These are phyloP conservation scores for Hypolimnas misippus DNA, from an alignment of 2,888 invertebrate species.

Conservation along the genomic window DNA sequence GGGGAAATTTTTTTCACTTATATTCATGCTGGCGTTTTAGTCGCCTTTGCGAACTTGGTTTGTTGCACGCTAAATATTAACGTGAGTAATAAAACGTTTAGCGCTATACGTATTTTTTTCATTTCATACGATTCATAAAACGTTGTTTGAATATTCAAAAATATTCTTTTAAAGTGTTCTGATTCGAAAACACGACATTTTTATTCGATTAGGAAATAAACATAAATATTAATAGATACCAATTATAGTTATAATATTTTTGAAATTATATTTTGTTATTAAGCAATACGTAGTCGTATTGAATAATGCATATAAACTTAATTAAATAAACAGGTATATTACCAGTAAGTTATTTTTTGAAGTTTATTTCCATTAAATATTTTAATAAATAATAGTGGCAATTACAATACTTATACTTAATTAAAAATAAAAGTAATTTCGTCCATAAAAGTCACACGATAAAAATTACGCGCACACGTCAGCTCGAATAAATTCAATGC, in stretches of 20 bases:
- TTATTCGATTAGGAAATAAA: too few species aligned
- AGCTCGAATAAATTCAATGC: constrained; percentile 42
- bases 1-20: constrained; percentile 25
- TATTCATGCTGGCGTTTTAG: constrained; percentile 27
- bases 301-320: too few species aligned
- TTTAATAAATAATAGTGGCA: neutral
- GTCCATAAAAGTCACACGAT: constrained; percentile 1
- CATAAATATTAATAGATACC: too few species aligned
- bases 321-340: too few species aligned
- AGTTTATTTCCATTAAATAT: neutral
- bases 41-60: constrained; percentile 8
- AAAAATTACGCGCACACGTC: constrained; percentile 36
- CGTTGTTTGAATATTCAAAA: too few species aligned
- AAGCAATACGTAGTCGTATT: too few species aligned
- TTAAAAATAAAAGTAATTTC: constrained; percentile 8
- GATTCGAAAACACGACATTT: too few species aligned
- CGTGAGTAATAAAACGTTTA: constrained; percentile 4
- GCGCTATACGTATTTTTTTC: neutral
- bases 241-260: too few species aligned
- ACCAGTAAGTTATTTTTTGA: too few species aligned
- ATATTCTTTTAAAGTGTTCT: too few species aligned
- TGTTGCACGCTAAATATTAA: neutral
- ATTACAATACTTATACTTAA: neutral
- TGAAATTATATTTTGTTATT: too few species aligned
- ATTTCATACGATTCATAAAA: too few species aligned